These are phyloP conservation scores for Strongylocentrotus purpuratus DNA, from an alignment of 35 echinoderm and acorn worm genomes.

Conservation along the genomic window DNA sequence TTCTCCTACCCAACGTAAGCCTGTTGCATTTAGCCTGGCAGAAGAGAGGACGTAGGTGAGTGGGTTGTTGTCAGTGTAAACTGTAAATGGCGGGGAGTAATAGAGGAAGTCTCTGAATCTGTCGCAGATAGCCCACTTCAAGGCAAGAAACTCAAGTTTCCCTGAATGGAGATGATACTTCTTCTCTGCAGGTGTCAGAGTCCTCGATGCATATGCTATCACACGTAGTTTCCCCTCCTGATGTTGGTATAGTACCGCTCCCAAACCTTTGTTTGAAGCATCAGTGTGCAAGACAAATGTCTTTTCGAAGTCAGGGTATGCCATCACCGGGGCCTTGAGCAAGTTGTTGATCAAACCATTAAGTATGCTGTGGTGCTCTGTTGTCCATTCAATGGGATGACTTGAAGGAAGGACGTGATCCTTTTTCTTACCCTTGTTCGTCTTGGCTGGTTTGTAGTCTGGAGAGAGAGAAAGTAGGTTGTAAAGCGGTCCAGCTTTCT, in stretches of 20 bases:
- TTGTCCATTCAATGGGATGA: constrained; percentile 43
- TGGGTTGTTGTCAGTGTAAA: constrained; percentile 51
- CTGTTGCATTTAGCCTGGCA: constrained; percentile 47
- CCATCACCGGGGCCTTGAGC: constrained; percentile 51
- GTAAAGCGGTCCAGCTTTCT: constrained; percentile 29
- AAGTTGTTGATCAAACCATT: constrained; percentile 29
- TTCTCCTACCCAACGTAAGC: constrained; percentile 44
- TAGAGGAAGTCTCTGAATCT: not conserved
- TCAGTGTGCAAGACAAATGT: constrained; percentile 59
- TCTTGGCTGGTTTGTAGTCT: not conserved
- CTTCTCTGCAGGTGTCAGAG: constrained; percentile 60
- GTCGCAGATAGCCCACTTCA: constrained; percentile 52
- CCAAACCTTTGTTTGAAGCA: constrained; percentile 54
- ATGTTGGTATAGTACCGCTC: constrained; percentile 59
- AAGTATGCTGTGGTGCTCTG: not conserved
- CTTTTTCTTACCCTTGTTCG: constrained; percentile 6
- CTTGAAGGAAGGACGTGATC: not conserved
- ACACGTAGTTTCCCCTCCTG: constrained; percentile 25
- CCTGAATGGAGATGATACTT: constrained; percentile 27
- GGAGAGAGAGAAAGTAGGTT: too few species aligned
- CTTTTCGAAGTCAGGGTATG: constrained; percentile 47
- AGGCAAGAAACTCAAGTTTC: constrained; percentile 6
- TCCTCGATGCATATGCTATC: constrained; percentile 60
- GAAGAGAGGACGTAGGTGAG: constrained; percentile 53
- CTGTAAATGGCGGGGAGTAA: constrained; percentile 31